Evolutionary conservation across 1,140 invertebrate genomes (phyloP).

Genomic region (Nilaparvata lugens): DNA sequence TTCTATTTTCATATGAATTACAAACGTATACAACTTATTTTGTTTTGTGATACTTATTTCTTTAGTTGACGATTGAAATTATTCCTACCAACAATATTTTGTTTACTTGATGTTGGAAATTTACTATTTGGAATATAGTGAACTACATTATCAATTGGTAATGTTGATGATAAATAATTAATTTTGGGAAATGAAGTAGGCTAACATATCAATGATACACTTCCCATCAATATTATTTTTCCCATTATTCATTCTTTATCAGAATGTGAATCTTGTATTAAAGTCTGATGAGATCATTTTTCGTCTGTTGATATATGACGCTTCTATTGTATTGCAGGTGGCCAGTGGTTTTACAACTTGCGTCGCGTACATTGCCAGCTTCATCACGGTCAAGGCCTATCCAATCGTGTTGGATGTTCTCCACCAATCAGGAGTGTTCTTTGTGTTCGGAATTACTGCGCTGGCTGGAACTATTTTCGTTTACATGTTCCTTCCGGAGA

Average conservation of each 20-base stretch:
- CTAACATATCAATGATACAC: background rate
- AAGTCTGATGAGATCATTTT: background rate
- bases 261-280: background rate
- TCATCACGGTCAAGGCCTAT: conserved; percentile 58
- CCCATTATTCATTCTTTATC: background rate
- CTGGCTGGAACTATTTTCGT: conserved; percentile 58
- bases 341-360: conserved; percentile 55
- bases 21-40: too few relatives aligned
- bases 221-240: background rate
- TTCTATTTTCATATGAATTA: too few relatives aligned
- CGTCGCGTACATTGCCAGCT: conserved; percentile 58
- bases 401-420: conserved; percentile 42
- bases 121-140: too few relatives aligned
- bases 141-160: too few relatives aligned
- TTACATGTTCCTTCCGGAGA: conserved; percentile 63
- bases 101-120: too few relatives aligned
- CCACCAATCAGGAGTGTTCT: conserved; percentile 46
- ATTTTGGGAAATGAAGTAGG: background rate
- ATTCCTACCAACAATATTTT: too few relatives aligned
- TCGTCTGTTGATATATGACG: too few relatives aligned
- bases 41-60: too few relatives aligned
- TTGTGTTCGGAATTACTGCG: conserved; percentile 57
- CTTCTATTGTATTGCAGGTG: conserved; percentile 27
- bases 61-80: too few relatives aligned
- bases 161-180: too few relatives aligned